A percentile compares a stretch with the other conserved stretches of the same genome.
These are phyloP conservation scores for Neotoxoptera formosana DNA, from an alignment of 1,140 invertebrate species.

Conservation along the genomic window DNA sequence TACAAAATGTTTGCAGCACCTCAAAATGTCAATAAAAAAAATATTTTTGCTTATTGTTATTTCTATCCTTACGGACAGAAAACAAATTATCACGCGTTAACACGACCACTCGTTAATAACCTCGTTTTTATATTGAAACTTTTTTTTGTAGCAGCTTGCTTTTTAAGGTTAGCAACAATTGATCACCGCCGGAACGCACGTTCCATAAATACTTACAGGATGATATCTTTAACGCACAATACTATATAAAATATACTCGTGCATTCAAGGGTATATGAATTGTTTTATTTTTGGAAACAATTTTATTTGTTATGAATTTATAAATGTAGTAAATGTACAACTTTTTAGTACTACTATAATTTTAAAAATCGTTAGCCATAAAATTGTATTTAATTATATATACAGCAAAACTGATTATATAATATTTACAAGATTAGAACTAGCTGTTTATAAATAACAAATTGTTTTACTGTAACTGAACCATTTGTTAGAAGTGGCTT, in stretches of 20 bases:
- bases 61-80: not conserved
- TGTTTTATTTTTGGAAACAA: too few relatives aligned
- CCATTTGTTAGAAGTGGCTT: not conserved
- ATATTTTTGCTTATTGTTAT: not conserved
- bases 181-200: not conserved
- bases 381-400: too few relatives aligned
- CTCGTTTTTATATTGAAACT: not conserved
- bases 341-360: not conserved
- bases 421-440: not conserved
- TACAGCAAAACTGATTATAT: too few relatives aligned
- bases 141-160: not conserved
- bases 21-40: not conserved
- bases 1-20: not conserved
- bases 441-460: not conserved
- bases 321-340: too few relatives aligned
- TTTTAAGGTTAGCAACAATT: slow-evolving; percentile 26
- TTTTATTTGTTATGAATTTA: not conserved
- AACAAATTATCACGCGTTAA: not conserved
- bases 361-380: not conserved
- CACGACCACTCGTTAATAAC: not conserved
- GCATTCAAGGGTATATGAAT: too few relatives aligned
- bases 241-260: too few relatives aligned
- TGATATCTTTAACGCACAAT: not conserved
- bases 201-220: not conserved
- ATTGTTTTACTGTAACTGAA: not conserved